A percentile compares a stretch with the other conserved stretches of the same genome.
Conservation (phyloP, 2,888 invertebrate genomes). For the Acrobasis suavella region DNA sequence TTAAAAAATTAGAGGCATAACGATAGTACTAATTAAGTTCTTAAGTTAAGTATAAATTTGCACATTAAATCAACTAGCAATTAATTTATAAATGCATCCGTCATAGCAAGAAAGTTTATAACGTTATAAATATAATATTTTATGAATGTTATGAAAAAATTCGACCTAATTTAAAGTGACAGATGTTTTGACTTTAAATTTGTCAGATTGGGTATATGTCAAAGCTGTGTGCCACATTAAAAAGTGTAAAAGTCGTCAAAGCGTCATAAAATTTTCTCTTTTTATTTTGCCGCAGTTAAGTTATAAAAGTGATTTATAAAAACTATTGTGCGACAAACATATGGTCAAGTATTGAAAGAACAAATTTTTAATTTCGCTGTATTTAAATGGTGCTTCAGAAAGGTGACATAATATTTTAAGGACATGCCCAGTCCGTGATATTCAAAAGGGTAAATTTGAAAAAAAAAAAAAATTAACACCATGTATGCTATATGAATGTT, state of each 20-base stretch:
- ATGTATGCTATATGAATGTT: too few species aligned
- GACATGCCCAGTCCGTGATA: too few species aligned
- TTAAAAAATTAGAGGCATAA: too few species aligned
- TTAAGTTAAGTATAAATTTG: not conserved
- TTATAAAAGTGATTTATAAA: not conserved
- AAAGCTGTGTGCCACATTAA: not conserved
- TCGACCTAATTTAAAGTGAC: slow-evolving; percentile 8
- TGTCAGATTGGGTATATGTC: not conserved
- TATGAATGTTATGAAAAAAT: not conserved
- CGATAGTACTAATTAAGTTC: too few species aligned
- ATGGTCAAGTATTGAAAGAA: not conserved
- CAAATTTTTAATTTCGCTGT: too few species aligned
- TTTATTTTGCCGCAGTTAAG: not conserved
- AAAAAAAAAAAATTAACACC: too few species aligned
- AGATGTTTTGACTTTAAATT: slow-evolving; percentile 7
- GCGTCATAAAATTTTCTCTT: slow-evolving; percentile 6
- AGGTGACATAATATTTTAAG: too few species aligned
- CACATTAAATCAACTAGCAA: not conserved
- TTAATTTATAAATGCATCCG: not conserved
- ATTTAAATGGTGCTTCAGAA: too few species aligned
- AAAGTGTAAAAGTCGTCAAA: not conserved
- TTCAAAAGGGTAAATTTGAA: too few species aligned
- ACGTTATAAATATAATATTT: not conserved
- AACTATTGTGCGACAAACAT: not conserved
- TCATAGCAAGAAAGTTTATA: not conserved